A percentile compares a stretch with the other conserved stretches of the same genome.
phyloP scores from a whole-genome alignment of 2,888 invertebrate species.

The Gymnosoma rotundatum region DNA sequence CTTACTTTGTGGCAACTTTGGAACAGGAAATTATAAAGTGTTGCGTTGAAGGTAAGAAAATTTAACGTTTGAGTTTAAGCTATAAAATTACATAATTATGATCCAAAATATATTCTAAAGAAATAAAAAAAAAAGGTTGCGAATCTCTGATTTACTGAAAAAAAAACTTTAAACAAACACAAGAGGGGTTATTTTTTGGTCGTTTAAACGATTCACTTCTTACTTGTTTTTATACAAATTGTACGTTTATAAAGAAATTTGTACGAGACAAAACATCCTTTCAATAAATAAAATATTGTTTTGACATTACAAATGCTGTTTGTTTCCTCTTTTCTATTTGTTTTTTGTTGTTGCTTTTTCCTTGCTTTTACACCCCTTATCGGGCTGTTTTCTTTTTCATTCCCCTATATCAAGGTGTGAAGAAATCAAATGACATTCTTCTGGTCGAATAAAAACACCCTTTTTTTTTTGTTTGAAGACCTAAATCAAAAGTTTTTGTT shows the following conservation, averaged over 20 bases:
- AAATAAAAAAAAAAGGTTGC: too few species aligned
- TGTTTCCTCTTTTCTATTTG: constrained; percentile 21
- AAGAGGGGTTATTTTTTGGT: constrained; percentile 29
- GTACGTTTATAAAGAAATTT: constrained; percentile 21
- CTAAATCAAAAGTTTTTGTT: constrained; percentile 7
- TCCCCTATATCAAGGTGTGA: constrained; percentile 66
- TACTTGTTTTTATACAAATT: not conserved
- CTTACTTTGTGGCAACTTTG: too few species aligned
- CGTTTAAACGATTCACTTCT: constrained; percentile 2
- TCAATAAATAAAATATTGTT: constrained; percentile 67
- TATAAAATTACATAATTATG: too few species aligned
- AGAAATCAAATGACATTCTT: constrained; percentile 68
- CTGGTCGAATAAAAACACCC: constrained; percentile 58
- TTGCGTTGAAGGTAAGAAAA: too few species aligned
- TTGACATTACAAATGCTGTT: constrained; percentile 63
- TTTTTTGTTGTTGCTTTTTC: constrained; percentile 23
- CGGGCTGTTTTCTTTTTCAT: constrained; percentile 14
- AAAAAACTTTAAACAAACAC: not conserved
- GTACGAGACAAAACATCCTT: constrained; percentile 31
- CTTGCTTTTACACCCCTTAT: constrained; percentile 23
- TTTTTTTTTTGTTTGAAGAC: constrained; percentile 50
- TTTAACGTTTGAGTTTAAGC: too few species aligned
- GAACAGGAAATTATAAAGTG: too few species aligned
- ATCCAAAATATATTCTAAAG: too few species aligned
- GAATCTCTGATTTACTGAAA: too few species aligned